Base-by-base conservation (phyloP, 2,113 vertebrate genomes). In the Trogon melanurus region DNA sequence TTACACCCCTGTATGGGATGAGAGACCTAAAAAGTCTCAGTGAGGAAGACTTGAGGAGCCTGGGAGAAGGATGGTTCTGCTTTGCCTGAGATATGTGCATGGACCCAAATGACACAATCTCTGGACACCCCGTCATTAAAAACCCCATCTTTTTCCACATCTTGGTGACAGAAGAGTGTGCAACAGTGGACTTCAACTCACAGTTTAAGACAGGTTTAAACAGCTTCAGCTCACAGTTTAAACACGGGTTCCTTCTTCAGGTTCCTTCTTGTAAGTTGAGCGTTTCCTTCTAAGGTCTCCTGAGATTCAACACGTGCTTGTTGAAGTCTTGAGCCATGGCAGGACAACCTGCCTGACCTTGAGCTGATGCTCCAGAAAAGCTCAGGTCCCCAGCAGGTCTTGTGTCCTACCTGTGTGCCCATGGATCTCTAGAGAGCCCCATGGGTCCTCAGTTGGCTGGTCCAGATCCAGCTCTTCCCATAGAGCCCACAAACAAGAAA, bases 61-160 rank as follows among this genome's bases (percentile, higher is more conserved):
- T 26, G 58, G 67, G 30, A 45, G 29, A 22, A 34, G 41, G 32
- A 3, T 74, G 78, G 32, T 22, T 86, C n/a, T 45, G 29, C 21
- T 88, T 41, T 14, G 26, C 25, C 47, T 73, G 29, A 58, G 34
- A 2, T 1, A 9, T 0, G 0, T 5, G 4, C 11, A 7, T 8
- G 30, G 11, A 2, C 32, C 30, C 1, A 1, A 54, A 5, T 26
- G 47, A 13, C 50, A 32, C 51, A 32, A 10, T 15, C 20, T 57
- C n/a, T 69, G 57, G 25, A 34, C 45, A 60, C 34, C 26, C 56
- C 4, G 0, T 41, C 30, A 26, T 44, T 41, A 30, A 66, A 34
- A 23, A 76, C 47, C 61, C 16, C 50, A 25, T 20, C 41, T 64
- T 41, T 22, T 19, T 58, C 64, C 72, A 19, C 23, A 12, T 15